phyloP scores from a whole-genome alignment of 2,113 vertebrate species.

The Bos javanicus region DNA sequence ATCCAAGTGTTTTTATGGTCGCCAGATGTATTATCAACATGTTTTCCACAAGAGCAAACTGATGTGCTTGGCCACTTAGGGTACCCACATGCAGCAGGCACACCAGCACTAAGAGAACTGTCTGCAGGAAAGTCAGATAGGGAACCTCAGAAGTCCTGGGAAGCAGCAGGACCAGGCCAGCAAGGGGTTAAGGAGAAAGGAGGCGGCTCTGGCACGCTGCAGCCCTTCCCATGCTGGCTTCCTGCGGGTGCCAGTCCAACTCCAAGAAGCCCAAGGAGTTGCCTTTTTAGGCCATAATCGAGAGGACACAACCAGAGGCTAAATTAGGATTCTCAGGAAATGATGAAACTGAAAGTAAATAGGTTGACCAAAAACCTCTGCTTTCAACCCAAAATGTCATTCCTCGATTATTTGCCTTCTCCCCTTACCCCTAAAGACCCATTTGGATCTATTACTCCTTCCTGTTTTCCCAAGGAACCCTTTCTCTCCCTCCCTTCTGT shows the following conservation, averaged over 20 bases:
- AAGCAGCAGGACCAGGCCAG: not conserved
- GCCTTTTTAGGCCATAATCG: slow-evolving; percentile 87
- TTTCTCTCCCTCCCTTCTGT: not conserved
- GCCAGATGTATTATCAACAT: not conserved
- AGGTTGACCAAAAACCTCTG: slow-evolving; percentile 74
- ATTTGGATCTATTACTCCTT: not conserved
- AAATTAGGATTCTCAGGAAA: slow-evolving; percentile 84
- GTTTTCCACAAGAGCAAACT: not conserved
- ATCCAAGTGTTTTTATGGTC: not conserved
- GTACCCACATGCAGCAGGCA: no score
- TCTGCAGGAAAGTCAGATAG: fast-evolving
- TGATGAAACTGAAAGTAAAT: slow-evolving; percentile 81
- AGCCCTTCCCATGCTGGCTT: slow-evolving; percentile 68
- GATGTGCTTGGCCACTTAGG: fast-evolving
- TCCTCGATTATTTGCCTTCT: slow-evolving; percentile 19
- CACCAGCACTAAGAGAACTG: not conserved
- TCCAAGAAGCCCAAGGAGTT: slow-evolving; percentile 80
- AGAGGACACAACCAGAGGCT: slow-evolving; percentile 78
- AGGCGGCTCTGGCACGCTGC: slow-evolving; percentile 43
- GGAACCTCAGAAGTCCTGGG: not conserved
- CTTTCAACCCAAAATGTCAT: slow-evolving; percentile 57
- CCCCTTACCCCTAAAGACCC: not conserved
- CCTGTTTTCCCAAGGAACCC: not conserved
- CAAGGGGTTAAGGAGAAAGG: slow-evolving; percentile 39
- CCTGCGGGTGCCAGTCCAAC: slow-evolving; percentile 78